These are phyloP conservation scores for Caenorhabditis doughertyi DNA, from an alignment of 2,888 invertebrate species.

Conservation along the genomic window DNA sequence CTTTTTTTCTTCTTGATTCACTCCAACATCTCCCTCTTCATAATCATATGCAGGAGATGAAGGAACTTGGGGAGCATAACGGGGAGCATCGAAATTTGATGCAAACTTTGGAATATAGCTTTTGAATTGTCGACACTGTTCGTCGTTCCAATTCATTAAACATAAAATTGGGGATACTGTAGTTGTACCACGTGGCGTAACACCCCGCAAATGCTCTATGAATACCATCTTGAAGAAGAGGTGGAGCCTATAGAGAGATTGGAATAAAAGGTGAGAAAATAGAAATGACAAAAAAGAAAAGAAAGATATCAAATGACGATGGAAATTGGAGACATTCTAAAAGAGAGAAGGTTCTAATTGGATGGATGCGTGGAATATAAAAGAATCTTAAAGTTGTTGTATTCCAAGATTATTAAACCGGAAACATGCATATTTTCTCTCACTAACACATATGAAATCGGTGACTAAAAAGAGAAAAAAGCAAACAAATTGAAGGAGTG, in stretches of 20 bases:
- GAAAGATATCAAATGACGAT: slow-evolving; percentile 40
- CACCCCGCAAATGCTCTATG: slow-evolving; percentile 47
- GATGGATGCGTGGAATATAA: background rate
- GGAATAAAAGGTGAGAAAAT: slow-evolving; percentile 23
- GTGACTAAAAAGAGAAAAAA: slow-evolving; percentile 24
- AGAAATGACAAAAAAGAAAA: slow-evolving; percentile 1
- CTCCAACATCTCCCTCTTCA: slow-evolving; percentile 17
- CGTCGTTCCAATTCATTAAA: slow-evolving; percentile 81
- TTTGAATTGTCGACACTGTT: slow-evolving; percentile 78
- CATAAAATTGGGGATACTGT: slow-evolving; percentile 80
- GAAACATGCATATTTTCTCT: slow-evolving; percentile 5
- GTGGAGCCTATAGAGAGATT: background rate
- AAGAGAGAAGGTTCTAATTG: slow-evolving; percentile 35
- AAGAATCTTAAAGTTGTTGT: background rate
- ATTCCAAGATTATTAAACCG: slow-evolving; percentile 24
- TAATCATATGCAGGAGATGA: slow-evolving; percentile 22
- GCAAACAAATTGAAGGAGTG: slow-evolving; percentile 17
- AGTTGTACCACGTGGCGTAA: slow-evolving; percentile 63
- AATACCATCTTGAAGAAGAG: slow-evolving; percentile 35
- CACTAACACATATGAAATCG: background rate
- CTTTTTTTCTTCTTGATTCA: slow-evolving; percentile 42
- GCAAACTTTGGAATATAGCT: slow-evolving; percentile 79
- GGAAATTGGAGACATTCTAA: slow-evolving; percentile 37
- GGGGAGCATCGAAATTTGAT: slow-evolving; percentile 66
- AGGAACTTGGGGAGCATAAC: slow-evolving; percentile 6